Conservation (phyloP, 2,888 invertebrate genomes). For the Oscheius sp. region DNA sequence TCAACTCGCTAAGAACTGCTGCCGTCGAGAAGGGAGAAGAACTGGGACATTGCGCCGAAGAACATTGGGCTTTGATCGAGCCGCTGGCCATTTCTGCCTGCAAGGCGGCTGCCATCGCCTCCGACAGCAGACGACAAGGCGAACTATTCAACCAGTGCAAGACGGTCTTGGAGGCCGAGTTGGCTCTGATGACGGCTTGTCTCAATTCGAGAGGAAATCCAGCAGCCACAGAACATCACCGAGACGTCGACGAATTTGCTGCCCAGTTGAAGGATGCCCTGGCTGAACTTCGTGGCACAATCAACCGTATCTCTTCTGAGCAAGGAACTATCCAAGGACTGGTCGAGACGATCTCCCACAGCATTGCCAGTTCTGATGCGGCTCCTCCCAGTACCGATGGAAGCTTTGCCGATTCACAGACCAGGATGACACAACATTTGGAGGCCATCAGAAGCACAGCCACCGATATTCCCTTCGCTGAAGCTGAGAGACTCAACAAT, state of each 20-base stretch:
- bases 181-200: constrained; percentile 82
- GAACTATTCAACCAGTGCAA: constrained; percentile 81
- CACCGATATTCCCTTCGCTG: constrained; percentile 87
- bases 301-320: constrained; percentile 57
- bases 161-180: constrained; percentile 91
- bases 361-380: constrained; percentile 79
- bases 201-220: constrained; percentile 90
- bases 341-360: constrained; percentile 82
- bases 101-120: constrained; percentile 74
- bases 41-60: constrained; percentile 84
- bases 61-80: constrained; percentile 79
- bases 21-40: constrained; percentile 85
- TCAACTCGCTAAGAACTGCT: constrained; percentile 86
- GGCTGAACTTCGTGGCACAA: constrained; percentile 80
- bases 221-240: constrained; percentile 82
- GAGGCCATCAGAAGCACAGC: constrained; percentile 92
- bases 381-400: constrained; percentile 43
- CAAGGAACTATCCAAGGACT: constrained; percentile 63
- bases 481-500: constrained; percentile 84
- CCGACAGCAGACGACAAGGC: constrained; percentile 78
- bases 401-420: constrained; percentile 92
- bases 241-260: constrained; percentile 85
- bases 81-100: constrained; percentile 86
- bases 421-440: constrained; percentile 91
- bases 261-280: constrained; percentile 85